Evolutionary conservation across 2,797 vertebrate genomes (phyloP).

Genomic region (Forpus xanthops): DNA sequence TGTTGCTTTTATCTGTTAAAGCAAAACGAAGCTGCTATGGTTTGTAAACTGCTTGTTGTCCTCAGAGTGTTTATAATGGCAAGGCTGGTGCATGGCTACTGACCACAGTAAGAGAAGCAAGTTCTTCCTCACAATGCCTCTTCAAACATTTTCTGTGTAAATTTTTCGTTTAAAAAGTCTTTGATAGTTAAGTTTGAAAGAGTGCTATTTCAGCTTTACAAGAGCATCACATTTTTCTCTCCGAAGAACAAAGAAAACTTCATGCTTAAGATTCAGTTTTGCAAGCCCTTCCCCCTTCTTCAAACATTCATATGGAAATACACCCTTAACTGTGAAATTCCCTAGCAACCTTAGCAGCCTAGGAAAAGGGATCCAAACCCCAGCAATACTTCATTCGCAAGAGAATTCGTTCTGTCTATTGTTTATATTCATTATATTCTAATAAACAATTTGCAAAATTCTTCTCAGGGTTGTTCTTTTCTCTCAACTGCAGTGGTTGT

Average conservation of each 20-base stretch:
- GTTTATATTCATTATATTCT: slow-evolving; percentile 48
- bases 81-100: not conserved
- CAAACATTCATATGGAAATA: slow-evolving; percentile 47
- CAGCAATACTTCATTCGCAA: not conserved
- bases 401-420: not conserved
- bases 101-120: not conserved
- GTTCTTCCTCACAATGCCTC: not conserved
- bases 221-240: not conserved
- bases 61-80: not conserved
- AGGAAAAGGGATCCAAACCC: slow-evolving; percentile 29
- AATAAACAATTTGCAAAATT: not conserved
- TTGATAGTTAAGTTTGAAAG: not conserved
- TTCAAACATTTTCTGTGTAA: not conserved
- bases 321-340: slow-evolving; percentile 24
- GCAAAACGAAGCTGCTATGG: not conserved
- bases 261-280: not conserved
- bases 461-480: not conserved
- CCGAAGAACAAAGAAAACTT: not conserved
- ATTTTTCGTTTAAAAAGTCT: not conserved
- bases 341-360: slow-evolving; percentile 25
- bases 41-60: not conserved
- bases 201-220: not conserved
- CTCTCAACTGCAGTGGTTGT: not conserved
- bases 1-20: slow-evolving; percentile 30
- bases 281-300: slow-evolving; percentile 24